Evolutionary conservation across 2,888 invertebrate species (phyloP).

Genomic region (Sinhomidia bicolor): DNA sequence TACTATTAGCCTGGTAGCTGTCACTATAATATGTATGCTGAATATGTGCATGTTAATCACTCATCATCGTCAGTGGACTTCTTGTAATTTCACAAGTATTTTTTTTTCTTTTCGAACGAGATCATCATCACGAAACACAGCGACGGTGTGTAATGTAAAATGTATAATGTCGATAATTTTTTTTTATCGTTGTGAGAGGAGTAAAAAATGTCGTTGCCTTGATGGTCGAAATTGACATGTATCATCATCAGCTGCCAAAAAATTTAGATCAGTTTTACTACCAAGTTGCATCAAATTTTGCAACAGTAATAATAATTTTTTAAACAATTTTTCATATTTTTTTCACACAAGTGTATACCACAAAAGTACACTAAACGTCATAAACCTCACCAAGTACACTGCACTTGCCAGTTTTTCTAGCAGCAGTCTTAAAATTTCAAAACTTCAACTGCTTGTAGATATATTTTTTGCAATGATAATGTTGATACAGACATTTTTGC

Average conservation of each 20-base stretch:
- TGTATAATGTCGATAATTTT: not conserved
- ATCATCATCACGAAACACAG: slow-evolving; percentile 3
- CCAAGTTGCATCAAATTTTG: not conserved
- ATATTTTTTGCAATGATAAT: not conserved
- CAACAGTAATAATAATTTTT: no score
- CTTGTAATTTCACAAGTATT: not conserved
- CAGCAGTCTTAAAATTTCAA: not conserved
- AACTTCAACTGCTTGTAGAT: not conserved
- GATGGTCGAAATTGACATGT: slow-evolving; percentile 30
- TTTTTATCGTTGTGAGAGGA: not conserved
- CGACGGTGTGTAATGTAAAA: no score
- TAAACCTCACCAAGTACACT: not conserved
- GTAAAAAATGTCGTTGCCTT: not conserved
- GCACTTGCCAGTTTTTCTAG: not conserved
- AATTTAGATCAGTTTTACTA: not conserved
- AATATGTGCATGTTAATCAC: no score
- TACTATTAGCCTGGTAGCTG: no score
- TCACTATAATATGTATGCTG: no score
- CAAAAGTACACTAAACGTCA: not conserved
- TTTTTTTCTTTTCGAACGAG: not conserved
- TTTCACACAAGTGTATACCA: not conserved
- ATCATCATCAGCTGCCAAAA: slow-evolving; percentile 51
- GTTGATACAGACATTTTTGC: slow-evolving; percentile 25
- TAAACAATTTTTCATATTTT: not conserved
- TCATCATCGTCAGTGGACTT: no score